These are phyloP conservation scores for Chelonia mydas DNA, from an alignment of 2,797 vertebrate genomes.

Conservation along the genomic window DNA sequence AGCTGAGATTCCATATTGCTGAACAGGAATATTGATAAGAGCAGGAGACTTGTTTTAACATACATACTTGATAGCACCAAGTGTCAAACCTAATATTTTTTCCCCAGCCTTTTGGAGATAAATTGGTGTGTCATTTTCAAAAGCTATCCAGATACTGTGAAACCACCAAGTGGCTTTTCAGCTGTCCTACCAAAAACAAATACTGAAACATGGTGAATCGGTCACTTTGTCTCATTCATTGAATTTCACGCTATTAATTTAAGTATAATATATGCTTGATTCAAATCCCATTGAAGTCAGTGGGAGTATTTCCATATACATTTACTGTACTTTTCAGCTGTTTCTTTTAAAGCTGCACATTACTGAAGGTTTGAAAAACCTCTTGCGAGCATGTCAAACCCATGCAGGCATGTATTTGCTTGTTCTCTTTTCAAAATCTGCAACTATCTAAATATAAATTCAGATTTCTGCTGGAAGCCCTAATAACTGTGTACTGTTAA, in stretches of 20 bases:
- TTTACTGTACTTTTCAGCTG: constrained; percentile 44
- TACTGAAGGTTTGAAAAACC: background rate
- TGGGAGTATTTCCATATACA: constrained; percentile 45
- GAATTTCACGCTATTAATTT: constrained; percentile 61
- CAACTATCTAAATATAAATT: constrained; percentile 10
- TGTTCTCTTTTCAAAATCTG: constrained; percentile 12
- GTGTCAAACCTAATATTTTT: constrained; percentile 16
- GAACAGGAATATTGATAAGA: background rate
- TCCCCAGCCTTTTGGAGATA: constrained; percentile 63
- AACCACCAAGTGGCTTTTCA: constrained; percentile 59
- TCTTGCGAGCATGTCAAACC: constrained; percentile 35
- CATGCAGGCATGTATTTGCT: constrained; percentile 10
- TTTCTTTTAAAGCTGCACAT: constrained; percentile 51
- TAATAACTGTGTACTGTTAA: background rate
- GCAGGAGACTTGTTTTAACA: constrained; percentile 39
- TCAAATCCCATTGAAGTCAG: constrained; percentile 31
- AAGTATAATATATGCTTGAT: constrained; percentile 39
- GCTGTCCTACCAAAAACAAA: constrained; percentile 41
- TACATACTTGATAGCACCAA: constrained; percentile 24
- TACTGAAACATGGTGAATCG: constrained; percentile 25
- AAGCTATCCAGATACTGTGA: constrained; percentile 58
- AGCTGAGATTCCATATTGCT: background rate
- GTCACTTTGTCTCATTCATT: constrained; percentile 53
- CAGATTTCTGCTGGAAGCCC: background rate
- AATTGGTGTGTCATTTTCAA: constrained; percentile 58